phyloP scores from a whole-genome alignment of 1,140 invertebrate species.

The Tetramorium parvispinum region DNA sequence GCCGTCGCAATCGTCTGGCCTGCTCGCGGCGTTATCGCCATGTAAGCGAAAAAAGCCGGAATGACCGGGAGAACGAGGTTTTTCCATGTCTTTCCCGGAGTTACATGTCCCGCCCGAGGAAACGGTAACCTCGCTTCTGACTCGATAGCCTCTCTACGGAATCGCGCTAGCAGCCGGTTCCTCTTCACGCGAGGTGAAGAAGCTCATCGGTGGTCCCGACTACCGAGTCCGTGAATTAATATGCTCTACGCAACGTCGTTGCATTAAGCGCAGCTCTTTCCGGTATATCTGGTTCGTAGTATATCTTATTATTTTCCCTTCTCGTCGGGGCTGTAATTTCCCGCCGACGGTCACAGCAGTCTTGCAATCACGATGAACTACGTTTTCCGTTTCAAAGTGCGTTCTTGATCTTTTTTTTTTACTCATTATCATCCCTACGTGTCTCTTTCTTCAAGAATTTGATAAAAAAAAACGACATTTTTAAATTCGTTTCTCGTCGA shows the following conservation, averaged over 20 bases:
- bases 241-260: constrained; percentile 11
- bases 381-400: neutral
- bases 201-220: neutral
- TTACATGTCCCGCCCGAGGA: constrained; percentile 44
- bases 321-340: neutral
- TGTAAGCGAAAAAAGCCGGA: constrained; percentile 18
- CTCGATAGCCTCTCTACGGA: neutral
- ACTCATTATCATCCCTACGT: neutral
- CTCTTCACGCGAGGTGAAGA: neutral
- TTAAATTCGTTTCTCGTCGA: neutral
- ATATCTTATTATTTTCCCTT: constrained; percentile 28
- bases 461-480: neutral
- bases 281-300: constrained; percentile 33
- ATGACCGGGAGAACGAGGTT: constrained; percentile 53
- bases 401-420: neutral
- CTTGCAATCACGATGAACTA: neutral
- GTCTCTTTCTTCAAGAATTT: neutral
- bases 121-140: constrained; percentile 48
- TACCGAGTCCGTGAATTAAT: constrained; percentile 37
- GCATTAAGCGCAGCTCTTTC: neutral
- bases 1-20: constrained; percentile 21
- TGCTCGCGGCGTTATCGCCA: constrained; percentile 5
- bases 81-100: constrained; percentile 51
- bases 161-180: neutral
- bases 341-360: neutral